Percentiles rank a stretch among this genome's conserved stretches.
Conservation (phyloP, 2,888 invertebrate species). For the Brachypalpus laphriformis region DNA sequence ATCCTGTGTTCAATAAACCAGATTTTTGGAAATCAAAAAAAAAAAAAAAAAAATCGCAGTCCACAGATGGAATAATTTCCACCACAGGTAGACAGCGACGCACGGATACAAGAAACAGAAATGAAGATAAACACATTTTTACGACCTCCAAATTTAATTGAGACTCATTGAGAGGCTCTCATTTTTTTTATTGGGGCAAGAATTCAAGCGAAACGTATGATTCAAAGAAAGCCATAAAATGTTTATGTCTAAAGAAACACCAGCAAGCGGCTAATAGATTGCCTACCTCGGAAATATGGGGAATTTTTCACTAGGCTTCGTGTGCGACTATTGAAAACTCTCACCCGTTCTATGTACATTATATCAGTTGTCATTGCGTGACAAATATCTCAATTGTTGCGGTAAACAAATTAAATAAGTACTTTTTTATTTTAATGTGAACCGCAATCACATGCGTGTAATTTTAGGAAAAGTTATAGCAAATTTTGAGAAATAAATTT, state of each 20-base stretch:
- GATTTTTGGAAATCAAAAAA: neutral
- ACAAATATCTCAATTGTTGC: constrained; percentile 61
- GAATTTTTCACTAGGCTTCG: neutral
- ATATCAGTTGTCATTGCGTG: constrained; percentile 52
- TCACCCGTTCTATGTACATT: neutral
- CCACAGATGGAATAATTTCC: neutral
- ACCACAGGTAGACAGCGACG: constrained; percentile 23
- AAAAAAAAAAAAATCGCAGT: too few species aligned
- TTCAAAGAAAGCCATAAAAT: constrained; percentile 26
- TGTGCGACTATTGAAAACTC: constrained; percentile 29
- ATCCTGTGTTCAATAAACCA: constrained; percentile 27
- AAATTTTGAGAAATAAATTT: neutral
- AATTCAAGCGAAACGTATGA: constrained; percentile 59
- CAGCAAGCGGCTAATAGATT: constrained; percentile 32
- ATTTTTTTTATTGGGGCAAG: constrained; percentile 9
- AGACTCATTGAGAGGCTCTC: constrained; percentile 30
- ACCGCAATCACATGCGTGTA: neutral
- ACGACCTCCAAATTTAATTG: constrained; percentile 47
- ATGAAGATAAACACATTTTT: constrained; percentile 38
- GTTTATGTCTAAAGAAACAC: constrained; percentile 51
- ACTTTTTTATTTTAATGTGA: neutral
- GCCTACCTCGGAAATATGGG: neutral
- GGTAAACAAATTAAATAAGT: constrained; percentile 29
- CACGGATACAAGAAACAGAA: neutral
- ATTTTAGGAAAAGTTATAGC: neutral